Evolutionary conservation across 2,797 vertebrate species (phyloP), one percentile per base, ranked within the genome.

Genomic region (Anolis apletophallus): DNA sequence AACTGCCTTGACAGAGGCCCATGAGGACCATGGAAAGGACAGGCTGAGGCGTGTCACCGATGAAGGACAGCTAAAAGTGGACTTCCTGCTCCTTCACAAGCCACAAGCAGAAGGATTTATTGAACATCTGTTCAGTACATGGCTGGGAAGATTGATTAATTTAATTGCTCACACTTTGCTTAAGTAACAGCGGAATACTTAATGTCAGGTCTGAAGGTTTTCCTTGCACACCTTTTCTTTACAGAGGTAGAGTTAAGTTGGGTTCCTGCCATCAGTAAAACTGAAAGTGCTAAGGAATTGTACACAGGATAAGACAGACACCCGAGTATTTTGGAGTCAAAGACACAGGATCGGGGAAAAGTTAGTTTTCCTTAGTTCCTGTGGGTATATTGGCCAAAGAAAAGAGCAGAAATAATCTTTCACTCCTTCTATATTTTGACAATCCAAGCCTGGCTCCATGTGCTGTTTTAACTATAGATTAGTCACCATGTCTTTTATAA

Each of bases 101-200:
- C 94, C 93, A 96, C 94, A 96, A 97, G 97, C 97, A 96, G 96
- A 95, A 97, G 97, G 98, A 98, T 97, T 97, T 96, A 97, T 97
- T 97, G 97, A 98, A 98, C 99, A 99, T 98, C 98, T 99, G 98
- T 98, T 99, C 97, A 95, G 96, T 98, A 95, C 96, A 95, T 96
- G 97, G 97, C 97, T 96, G 96, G 95, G 96, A 98, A 98, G 98
- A 99, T 98, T 98, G 98, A 99, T 99, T 97, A 97, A 98, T 98
- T 98, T 99, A 99, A 99, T 98, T 98, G 98, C 97, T 96, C 95
- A 96, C 97, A 97, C 97, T 98, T 98, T 97, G 97, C 97, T 97
- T 97, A 97, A 96, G 97, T 97, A 96, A 97, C 96, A 97, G 98
- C 97, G 98, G 98, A 98, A 98, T 98, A 97, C 97, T 97, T 98